Percentiles rank a stretch among this genome's conserved stretches.
Conservation (phyloP, 2,113 vertebrate species). For the Alligator sinensis region DNA sequence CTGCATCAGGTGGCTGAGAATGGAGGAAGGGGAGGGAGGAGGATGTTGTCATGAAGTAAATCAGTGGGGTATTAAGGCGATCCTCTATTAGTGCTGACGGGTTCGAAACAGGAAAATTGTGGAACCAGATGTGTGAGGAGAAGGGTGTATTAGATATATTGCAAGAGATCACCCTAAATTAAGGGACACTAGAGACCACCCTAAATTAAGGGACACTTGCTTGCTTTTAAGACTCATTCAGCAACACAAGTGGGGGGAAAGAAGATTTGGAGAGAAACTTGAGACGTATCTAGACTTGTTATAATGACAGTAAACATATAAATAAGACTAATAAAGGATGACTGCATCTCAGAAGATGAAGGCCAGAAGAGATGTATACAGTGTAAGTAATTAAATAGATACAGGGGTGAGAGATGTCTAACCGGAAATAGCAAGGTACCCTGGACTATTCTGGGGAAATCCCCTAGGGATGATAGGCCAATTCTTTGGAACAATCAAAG, state of each 20-base stretch:
- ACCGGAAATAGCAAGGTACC: background rate
- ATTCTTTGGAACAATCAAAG: slow-evolving; percentile 35
- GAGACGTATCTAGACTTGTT: slow-evolving; percentile 23
- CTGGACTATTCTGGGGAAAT: background rate
- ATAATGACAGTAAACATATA: background rate
- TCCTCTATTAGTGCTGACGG: too few relatives aligned
- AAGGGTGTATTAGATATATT: background rate
- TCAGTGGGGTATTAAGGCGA: too few relatives aligned
- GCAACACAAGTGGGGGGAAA: background rate
- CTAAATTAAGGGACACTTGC: too few relatives aligned
- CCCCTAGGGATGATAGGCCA: background rate
- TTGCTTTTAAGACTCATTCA: background rate
- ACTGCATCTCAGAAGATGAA: background rate
- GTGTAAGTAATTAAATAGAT: background rate
- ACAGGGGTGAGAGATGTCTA: background rate
- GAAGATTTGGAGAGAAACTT: background rate
- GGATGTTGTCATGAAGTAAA: background rate
- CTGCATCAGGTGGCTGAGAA: background rate
- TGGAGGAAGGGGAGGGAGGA: background rate
- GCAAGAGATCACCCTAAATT: background rate
- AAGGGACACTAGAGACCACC: background rate
- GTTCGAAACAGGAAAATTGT: background rate
- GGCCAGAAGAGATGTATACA: background rate
- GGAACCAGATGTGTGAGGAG: background rate
- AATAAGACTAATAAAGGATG: background rate